Percentiles rank a stretch among this genome's conserved stretches.
Conservation (phyloP, 2,113 vertebrate genomes). For the Pollimyrus isidori region DNA sequence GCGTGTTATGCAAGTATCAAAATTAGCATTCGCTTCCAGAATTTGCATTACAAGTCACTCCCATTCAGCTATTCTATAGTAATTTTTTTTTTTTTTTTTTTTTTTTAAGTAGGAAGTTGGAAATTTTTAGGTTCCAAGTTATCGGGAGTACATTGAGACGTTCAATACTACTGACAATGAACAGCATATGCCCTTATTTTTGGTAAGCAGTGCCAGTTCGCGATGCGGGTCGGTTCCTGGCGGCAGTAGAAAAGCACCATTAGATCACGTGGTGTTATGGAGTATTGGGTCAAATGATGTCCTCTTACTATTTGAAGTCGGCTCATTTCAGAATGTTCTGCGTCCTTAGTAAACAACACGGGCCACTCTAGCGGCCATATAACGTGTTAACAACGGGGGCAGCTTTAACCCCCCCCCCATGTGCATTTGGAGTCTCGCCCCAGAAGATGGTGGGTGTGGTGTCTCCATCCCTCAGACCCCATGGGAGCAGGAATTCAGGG, state of each 20-base stretch:
- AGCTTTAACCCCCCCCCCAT: neutral
- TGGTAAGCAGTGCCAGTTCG: neutral
- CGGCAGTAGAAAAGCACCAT: neutral
- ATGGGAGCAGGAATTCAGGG: conserved; percentile 31
- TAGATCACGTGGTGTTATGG: neutral
- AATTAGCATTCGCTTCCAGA: neutral
- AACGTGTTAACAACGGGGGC: neutral
- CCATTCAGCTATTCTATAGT: neutral
- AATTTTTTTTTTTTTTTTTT: too few species aligned
- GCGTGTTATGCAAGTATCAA: neutral
- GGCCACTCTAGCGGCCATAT: neutral
- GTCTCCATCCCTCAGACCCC: conserved; percentile 34
- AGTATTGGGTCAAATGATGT: neutral
- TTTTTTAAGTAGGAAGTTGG: neutral
- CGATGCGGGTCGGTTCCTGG: neutral
- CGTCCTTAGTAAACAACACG: neutral
- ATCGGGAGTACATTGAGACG: neutral
- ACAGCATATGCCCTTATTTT: neutral
- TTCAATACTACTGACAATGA: neutral
- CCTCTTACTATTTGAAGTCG: neutral
- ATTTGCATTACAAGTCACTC: neutral
- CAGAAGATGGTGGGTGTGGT: neutral
- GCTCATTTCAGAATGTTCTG: neutral
- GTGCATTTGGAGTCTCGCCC: neutral
- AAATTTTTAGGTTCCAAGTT: neutral